phyloP scores from a whole-genome alignment of 2,888 invertebrate species.

The Acholoe squamosa region DNA sequence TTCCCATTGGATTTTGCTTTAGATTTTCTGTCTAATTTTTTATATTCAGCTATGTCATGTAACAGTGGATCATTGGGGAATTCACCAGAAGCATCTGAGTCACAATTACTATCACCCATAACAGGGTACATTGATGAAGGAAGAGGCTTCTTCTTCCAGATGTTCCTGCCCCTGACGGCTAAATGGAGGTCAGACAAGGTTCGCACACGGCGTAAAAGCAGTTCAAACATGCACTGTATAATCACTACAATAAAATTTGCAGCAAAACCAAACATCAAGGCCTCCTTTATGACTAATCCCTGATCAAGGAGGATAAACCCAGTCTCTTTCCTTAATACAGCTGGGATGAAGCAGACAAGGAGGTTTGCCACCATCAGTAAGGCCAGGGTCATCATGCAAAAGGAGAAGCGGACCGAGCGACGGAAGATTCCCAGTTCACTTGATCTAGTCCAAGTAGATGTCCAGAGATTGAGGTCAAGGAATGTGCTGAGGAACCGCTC shows the following conservation, averaged over 20 bases:
- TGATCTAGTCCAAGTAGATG: neutral
- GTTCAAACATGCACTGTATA: neutral
- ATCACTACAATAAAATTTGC: neutral
- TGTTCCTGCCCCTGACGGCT: neutral
- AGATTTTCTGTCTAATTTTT: neutral
- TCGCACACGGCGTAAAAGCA: neutral
- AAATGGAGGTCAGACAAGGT: neutral
- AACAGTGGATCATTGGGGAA: neutral
- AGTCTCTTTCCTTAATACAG: neutral
- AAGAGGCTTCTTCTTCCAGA: slow-evolving; percentile 35
- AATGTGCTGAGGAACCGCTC: slow-evolving; percentile 31
- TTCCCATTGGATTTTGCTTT: too few species aligned
- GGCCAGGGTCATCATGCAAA: slow-evolving; percentile 14
- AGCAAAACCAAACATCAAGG: neutral
- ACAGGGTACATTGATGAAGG: neutral
- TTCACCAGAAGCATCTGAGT: neutral
- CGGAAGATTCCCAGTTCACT: neutral
- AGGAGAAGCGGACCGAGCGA: slow-evolving; percentile 26
- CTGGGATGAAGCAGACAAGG: slow-evolving; percentile 44
- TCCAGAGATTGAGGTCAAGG: slow-evolving; percentile 26
- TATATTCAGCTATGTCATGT: neutral
- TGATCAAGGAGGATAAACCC: neutral
- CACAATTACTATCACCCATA: neutral
- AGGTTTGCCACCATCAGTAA: slow-evolving; percentile 12
- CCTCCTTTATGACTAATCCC: neutral